These are phyloP conservation scores for Parazoanthus swiftii DNA, from an alignment of 92 coral and sea anemone genomes.

Conservation along the genomic window DNA sequence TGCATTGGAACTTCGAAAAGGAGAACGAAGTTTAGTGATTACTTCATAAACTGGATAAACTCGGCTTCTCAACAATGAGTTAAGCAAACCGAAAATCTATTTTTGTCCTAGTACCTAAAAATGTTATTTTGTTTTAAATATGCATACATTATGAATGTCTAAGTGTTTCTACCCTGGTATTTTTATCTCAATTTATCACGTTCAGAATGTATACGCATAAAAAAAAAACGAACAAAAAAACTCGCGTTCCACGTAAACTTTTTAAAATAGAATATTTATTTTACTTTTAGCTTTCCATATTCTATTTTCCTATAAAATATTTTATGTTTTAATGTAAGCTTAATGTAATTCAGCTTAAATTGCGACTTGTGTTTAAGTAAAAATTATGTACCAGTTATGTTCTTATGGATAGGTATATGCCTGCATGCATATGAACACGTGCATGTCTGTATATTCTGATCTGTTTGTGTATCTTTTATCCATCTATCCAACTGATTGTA, in stretches of 20 bases:
- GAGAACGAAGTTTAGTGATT: background rate
- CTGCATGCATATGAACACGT: no score
- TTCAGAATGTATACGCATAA: background rate
- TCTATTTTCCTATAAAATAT: no score
- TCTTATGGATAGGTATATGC: no score
- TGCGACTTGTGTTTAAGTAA: no score
- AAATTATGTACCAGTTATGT: no score
- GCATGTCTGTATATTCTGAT: no score
- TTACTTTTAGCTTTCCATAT: no score
- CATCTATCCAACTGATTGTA: background rate
- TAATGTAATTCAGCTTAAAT: no score
- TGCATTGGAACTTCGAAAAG: background rate
- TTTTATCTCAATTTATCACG: background rate
- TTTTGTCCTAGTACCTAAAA: no score
- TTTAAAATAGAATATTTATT: no score
- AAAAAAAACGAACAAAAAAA: background rate
- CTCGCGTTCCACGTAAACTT: background rate
- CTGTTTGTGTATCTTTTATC: no score
- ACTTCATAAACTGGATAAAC: background rate
- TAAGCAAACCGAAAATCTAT: background rate
- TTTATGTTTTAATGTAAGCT: no score
- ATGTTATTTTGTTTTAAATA: background rate
- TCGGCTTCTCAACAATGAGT: background rate
- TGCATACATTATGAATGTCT: background rate
- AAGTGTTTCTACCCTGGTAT: background rate